Percentiles rank a stretch among this genome's conserved stretches.
phyloP scores from a whole-genome alignment of 2,797 vertebrate genomes.

The Phoxinus dragarum region DNA sequence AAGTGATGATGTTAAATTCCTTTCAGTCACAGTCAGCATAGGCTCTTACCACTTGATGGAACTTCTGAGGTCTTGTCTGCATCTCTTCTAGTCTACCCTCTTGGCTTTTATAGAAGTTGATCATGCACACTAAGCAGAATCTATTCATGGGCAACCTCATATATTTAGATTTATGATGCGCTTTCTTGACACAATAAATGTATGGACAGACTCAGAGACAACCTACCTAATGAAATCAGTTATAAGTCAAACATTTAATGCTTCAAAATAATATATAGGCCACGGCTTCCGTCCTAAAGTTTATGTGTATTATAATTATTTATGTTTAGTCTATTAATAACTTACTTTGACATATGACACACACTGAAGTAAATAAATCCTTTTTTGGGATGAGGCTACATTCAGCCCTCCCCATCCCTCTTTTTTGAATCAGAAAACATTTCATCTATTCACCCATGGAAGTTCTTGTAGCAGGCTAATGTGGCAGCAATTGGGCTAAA shows the following conservation, averaged over 20 bases:
- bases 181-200: not conserved
- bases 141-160: not conserved
- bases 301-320: not conserved
- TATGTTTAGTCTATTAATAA: conserved; percentile 1
- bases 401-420: too few species aligned
- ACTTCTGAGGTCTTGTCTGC: not conserved
- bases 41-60: conserved; percentile 10
- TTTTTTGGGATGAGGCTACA: not conserved
- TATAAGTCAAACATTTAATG: not conserved
- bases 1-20: not conserved
- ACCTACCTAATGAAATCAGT: not conserved
- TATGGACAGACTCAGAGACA: not conserved
- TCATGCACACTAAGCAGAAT: conserved; percentile 4
- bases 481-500: too few species aligned
- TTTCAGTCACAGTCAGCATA: not conserved
- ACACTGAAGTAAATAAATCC: conserved; percentile 5
- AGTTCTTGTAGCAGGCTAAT: too few species aligned
- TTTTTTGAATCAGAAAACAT: too few species aligned
- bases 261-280: not conserved
- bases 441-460: too few species aligned
- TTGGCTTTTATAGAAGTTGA: conserved; percentile 2
- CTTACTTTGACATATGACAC: not conserved
- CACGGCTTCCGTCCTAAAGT: not conserved
- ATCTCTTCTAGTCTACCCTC: not conserved
- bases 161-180: not conserved